Evolutionary conservation across 2,113 vertebrate species (phyloP).

Genomic region (Caracal caracal): DNA sequence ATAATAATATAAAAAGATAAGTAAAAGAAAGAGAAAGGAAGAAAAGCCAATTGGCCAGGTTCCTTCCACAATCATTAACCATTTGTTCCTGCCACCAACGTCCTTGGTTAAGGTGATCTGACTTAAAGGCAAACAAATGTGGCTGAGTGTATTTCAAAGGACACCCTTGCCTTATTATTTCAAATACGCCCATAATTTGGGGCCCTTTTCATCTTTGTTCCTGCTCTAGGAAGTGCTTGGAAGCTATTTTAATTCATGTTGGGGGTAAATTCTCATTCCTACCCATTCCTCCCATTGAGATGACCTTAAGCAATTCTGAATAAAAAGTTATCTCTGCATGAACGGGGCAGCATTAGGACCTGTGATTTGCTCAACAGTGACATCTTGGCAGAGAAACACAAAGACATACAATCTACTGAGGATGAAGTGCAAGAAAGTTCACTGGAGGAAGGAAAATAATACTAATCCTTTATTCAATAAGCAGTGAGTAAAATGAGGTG

Average conservation of each 20-base stretch:
- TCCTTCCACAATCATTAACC: constrained; percentile 77
- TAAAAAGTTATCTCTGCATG: constrained; percentile 81
- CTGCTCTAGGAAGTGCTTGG: constrained; percentile 80
- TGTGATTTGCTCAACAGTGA: constrained; percentile 81
- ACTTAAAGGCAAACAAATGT: constrained; percentile 73
- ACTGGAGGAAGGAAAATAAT: constrained; percentile 87
- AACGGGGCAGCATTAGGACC: constrained; percentile 80
- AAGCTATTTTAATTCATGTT: constrained; percentile 82
- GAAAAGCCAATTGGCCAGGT: constrained; percentile 73
- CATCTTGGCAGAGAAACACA: constrained; percentile 85
- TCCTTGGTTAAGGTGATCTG: constrained; percentile 77
- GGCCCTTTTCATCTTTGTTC: constrained; percentile 75
- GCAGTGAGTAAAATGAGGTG: constrained; percentile 74
- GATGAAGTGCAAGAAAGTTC: constrained; percentile 86
- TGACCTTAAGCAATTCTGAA: constrained; percentile 80
- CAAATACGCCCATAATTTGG: constrained; percentile 77
- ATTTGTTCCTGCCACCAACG: constrained; percentile 69
- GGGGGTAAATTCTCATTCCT: constrained; percentile 82
- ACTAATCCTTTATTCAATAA: constrained; percentile 87
- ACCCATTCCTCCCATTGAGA: constrained; percentile 68
- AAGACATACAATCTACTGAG: constrained; percentile 82
- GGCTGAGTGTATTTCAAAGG: constrained; percentile 75
- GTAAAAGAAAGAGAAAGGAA: constrained; percentile 72
- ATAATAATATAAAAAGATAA: constrained; percentile 70
- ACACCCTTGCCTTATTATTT: constrained; percentile 75